Base-by-base conservation (phyloP, 2,113 vertebrate species). In the Heloderma charlesbogerti region DNA sequence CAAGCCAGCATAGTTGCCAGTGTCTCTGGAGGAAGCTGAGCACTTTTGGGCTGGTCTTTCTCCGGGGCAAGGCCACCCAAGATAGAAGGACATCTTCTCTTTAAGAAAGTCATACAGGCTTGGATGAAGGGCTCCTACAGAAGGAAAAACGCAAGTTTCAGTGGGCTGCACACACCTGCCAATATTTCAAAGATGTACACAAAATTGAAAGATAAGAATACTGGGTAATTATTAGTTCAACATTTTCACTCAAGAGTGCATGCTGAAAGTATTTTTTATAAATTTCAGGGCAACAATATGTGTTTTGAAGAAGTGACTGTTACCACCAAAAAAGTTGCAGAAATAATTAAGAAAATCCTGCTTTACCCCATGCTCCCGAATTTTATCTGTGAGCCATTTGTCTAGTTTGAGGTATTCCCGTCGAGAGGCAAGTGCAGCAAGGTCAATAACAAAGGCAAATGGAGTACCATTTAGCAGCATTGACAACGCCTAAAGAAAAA, bases 381-480 rank as follows among this genome's bases (percentile, higher is more conserved):
- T 99, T 98, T 99, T 99, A 97, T 99, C 99, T 96, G 98, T 99
- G 95, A 99, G 98, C 99, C 99, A 99, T 97, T 99, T 99, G 97
- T 99, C 99, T 97, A 99, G 98, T 99, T 99, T 99, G 99, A 99
- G 99, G 99, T 99, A 99, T 99, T 99, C 99, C 96, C 99, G 99
- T 97, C 99, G 99, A 96, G 99, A 99, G 94, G 99, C 99, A 97
- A 99, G 99, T 98, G 99, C 99, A 99, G 99, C 99, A 97, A 99
- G 99, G 97, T 99, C 99, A 98, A 99, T 99, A 97, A 99, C 99
- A 98, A 99, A 99, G 97, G 99, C 99, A 99, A 99, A 99, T 75
- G 99, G 99, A 98, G 99, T 99, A 98, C 98, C 99, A 98, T 99
- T 99, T 97, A 99, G 99, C 98, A 99, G 98, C 99, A 99, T 99